Evolutionary conservation across 2,888 invertebrate species (phyloP).

Genomic region (Epistrophe grossulariae): DNA sequence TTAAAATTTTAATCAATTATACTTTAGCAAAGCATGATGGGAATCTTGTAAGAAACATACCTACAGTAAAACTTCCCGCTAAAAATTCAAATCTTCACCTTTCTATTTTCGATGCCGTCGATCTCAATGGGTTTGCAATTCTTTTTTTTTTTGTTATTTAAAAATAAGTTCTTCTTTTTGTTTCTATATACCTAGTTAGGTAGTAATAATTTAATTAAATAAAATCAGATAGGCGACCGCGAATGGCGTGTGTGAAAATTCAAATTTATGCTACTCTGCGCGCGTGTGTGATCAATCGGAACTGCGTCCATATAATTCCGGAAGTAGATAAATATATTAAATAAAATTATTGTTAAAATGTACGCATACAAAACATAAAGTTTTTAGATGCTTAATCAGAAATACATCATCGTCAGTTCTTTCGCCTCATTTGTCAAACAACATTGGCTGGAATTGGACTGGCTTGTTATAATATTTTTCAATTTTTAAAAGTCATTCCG

Average conservation of each 20-base stretch:
- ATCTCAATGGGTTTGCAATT: constrained; percentile 55
- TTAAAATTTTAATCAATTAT: constrained; percentile 49
- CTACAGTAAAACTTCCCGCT: constrained; percentile 21
- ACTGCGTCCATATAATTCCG: constrained; percentile 27
- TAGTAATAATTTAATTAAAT: constrained; percentile 12
- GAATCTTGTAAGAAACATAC: constrained; percentile 57
- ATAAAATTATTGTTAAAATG: background rate
- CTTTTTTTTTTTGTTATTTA: background rate
- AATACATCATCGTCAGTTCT: background rate
- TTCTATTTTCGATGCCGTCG: constrained; percentile 15
- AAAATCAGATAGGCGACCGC: background rate
- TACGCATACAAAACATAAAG: background rate
- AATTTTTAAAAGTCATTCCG: background rate
- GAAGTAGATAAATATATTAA: constrained; percentile 21
- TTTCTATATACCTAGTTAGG: constrained; percentile 7
- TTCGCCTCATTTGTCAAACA: background rate
- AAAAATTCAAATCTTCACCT: constrained; percentile 21
- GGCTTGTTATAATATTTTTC: background rate
- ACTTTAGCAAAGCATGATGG: constrained; percentile 26
- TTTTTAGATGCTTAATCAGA: background rate
- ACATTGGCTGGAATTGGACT: background rate
- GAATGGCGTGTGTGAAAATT: constrained; percentile 35
- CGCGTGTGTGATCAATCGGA: constrained; percentile 19
- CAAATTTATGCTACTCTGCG: background rate
- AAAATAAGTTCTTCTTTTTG: constrained; percentile 13